Base-by-base conservation (phyloP, 2,113 vertebrate genomes). In the Nyctibius bracteatus region DNA sequence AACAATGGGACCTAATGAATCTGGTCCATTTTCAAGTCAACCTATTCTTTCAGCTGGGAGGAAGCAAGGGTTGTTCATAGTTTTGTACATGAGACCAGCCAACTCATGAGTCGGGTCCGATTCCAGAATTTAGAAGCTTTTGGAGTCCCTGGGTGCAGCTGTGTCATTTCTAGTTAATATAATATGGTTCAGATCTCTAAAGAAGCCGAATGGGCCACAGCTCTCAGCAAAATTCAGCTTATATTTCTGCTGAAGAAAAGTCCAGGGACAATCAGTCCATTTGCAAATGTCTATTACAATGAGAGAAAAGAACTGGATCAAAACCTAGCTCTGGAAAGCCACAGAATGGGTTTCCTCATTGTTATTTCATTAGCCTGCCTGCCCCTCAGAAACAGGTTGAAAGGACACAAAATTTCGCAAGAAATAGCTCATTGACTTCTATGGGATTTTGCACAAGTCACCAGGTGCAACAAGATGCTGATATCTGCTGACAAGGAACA, bases 161-260 rank as follows among this genome's bases (percentile, higher is more conserved):
- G 62, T 93, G 55, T 93, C 71, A 78, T 83, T 95, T 93, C 51
- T 88, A 66, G 79, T 94, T 92, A 72, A 47, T 59, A 33, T 92
- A 81, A 86, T 74, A 77, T 25, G 39, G 59, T 81, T 88, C 90
- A 90, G 82, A 63, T 90, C 55, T 81, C 67, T 39, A 55, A 73
- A 73, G 59, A 80, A 90, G 58, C 62, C 54, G 96, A 73, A 90
- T 55, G 16, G 24, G 63, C 62, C 47, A 37, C 51, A 66, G 37
- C 24, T 92, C 9, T 81, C 58, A 63, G 63, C 33, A 94, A 93
- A 86, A 90, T 59, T 62, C 59, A 67, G 30, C 35, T 93, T 93
- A 11, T 58, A 31, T 94, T 92, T 91, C 68, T 94, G 63, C 39
- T 89, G 80, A 86, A 57, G 81, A 66, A 59, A 61, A 90, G 62